These are phyloP conservation scores for Micoletzkya japonica DNA, from an alignment of 2,888 invertebrate genomes.

Conservation along the genomic window DNA sequence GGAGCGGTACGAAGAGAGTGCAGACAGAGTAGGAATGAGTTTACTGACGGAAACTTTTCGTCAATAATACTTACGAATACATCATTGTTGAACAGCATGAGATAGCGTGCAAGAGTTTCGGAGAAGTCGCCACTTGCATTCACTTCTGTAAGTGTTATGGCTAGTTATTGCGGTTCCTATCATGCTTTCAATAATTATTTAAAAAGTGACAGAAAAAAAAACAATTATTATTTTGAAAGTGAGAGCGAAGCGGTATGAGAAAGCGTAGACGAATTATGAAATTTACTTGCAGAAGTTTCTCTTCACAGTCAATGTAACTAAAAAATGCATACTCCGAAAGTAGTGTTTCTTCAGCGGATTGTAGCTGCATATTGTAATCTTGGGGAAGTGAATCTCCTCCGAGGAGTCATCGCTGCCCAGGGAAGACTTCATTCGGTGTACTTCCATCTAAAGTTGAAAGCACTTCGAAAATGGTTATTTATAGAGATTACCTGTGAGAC, in stretches of 20 bases:
- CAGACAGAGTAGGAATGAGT: no score
- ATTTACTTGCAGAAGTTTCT: background rate
- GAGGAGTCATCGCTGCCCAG: background rate
- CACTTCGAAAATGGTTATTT: background rate
- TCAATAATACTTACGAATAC: conserved; percentile 35
- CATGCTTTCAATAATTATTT: no score
- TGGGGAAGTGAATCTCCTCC: conserved; percentile 2
- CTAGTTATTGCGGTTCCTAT: no score
- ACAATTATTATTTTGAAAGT: background rate
- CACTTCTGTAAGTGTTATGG: conserved; percentile 38
- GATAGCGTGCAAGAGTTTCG: conserved; percentile 45
- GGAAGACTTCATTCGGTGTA: conserved; percentile 16
- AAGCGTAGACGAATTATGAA: background rate
- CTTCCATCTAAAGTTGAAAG: conserved; percentile 9
- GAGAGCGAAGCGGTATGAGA: background rate
- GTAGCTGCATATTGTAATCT: conserved; percentile 19
- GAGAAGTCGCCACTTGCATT: conserved; percentile 48
- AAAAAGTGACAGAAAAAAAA: background rate
- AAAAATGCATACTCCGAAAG: background rate
- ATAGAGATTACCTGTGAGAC: background rate
- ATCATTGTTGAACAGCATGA: conserved; percentile 47
- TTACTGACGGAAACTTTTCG: no score
- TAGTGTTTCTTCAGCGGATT: conserved; percentile 9
- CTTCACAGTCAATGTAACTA: no score
- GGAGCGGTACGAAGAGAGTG: no score